Conservation (phyloP, 2,113 vertebrate genomes). For the Zosterops pallidus region DNA sequence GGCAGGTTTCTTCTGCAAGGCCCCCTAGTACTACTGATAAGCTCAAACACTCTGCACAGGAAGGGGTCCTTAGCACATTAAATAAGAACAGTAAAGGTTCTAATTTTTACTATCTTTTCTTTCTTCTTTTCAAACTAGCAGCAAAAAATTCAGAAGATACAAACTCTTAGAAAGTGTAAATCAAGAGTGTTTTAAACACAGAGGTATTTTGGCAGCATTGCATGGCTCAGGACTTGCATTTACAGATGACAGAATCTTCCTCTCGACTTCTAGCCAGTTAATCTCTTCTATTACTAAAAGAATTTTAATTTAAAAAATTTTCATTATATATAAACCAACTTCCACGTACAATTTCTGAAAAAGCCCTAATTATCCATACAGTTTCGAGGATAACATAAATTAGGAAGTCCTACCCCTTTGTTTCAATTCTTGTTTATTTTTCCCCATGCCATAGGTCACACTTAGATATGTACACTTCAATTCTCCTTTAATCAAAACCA, state of each 20-base stretch:
- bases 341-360: not conserved
- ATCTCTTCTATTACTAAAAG: not conserved
- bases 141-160: not conserved
- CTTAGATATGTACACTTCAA: not conserved
- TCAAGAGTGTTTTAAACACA: not conserved
- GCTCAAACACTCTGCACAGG: not conserved
- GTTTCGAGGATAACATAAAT: not conserved
- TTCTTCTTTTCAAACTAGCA: not conserved
- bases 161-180: not conserved
- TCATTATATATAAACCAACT: not conserved
- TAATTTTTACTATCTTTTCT: not conserved
- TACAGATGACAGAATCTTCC: not conserved
- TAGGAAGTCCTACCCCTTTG: not conserved
- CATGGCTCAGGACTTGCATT: not conserved
- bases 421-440: not conserved
- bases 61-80: not conserved
- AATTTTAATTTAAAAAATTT: rapidly evolving
- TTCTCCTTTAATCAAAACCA: not conserved
- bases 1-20: not conserved
- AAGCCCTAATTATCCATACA: not conserved
- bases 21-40: not conserved
- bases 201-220: not conserved
- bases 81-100: not conserved
- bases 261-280: not conserved
- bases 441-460: not conserved